These are phyloP conservation scores for Paguma larvata DNA, from an alignment of 2,797 vertebrate genomes.

Conservation along the genomic window DNA sequence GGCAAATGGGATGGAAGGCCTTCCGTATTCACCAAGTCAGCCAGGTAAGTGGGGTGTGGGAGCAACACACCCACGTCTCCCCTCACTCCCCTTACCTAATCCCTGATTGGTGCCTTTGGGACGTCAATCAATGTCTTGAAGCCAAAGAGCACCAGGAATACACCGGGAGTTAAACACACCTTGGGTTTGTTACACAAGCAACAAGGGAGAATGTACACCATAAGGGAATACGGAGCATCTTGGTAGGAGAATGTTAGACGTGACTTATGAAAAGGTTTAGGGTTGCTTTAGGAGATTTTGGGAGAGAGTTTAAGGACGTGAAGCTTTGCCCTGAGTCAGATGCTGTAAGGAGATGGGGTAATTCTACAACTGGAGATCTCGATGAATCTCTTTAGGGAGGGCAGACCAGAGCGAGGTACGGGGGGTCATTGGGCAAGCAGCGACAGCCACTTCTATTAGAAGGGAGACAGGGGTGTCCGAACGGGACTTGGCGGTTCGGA, in stretches of 20 bases:
- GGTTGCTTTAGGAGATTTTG: background rate
- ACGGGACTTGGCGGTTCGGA: background rate
- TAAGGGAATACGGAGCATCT: background rate
- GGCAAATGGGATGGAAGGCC: rapidly evolving
- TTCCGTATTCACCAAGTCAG: rapidly evolving
- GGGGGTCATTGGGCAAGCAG: background rate
- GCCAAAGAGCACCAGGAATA: background rate
- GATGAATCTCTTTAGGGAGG: background rate
- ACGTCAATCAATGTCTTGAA: background rate
- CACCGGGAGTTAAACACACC: background rate
- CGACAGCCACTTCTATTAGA: background rate
- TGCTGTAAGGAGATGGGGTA: background rate
- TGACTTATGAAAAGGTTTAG: background rate
- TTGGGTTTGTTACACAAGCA: background rate
- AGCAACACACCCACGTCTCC: rapidly evolving
- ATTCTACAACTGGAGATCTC: background rate
- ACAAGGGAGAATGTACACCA: rapidly evolving
- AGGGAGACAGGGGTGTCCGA: background rate
- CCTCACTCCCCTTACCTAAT: too few species aligned
- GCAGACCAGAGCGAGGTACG: background rate
- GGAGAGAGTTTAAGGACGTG: background rate
- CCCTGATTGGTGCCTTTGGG: background rate
- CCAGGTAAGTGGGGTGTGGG: background rate
- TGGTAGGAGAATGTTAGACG: background rate
- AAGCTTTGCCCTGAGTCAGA: background rate